A percentile compares a stretch with the other conserved stretches of the same genome.
Evolutionary conservation across 2,797 vertebrate genomes (phyloP).

Genomic region (Phataginus tricuspis): DNA sequence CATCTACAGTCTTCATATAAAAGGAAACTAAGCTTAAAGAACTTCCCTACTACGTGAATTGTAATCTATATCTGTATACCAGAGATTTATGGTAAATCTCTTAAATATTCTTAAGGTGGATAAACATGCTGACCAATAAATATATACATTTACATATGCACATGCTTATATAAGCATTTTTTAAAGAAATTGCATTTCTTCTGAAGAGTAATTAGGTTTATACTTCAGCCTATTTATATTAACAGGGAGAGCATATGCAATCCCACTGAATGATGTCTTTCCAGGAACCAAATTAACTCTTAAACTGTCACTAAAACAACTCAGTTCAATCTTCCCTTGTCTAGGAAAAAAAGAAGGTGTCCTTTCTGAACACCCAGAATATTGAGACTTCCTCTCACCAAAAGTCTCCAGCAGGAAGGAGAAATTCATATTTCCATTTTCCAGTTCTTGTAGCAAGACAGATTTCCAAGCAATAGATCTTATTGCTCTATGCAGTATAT

Average conservation of each 20-base stretch:
- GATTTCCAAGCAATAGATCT: neutral
- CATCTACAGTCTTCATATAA: neutral
- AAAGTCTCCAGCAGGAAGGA: neutral
- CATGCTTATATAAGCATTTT: neutral
- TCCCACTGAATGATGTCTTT: neutral
- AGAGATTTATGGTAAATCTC: neutral
- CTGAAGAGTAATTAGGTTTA: neutral
- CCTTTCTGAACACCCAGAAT: slow-evolving; percentile 9
- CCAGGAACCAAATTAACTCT: slow-evolving; percentile 23
- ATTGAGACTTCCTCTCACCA: neutral
- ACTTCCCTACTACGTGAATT: neutral
- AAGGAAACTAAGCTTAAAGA: neutral
- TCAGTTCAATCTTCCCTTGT: neutral
- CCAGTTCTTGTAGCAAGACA: neutral
- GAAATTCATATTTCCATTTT: neutral
- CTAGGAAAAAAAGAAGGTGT: neutral
- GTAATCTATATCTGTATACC: neutral
- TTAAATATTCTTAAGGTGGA: slow-evolving; percentile 18
- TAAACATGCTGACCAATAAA: neutral
- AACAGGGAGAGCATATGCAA: neutral
- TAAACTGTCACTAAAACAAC: neutral
- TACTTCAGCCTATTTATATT: neutral
- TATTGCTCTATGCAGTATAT: neutral
- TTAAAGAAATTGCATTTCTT: neutral
- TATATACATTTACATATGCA: neutral